Conservation (phyloP, 2,888 invertebrate genomes). For the Cartodere bifasciata region DNA sequence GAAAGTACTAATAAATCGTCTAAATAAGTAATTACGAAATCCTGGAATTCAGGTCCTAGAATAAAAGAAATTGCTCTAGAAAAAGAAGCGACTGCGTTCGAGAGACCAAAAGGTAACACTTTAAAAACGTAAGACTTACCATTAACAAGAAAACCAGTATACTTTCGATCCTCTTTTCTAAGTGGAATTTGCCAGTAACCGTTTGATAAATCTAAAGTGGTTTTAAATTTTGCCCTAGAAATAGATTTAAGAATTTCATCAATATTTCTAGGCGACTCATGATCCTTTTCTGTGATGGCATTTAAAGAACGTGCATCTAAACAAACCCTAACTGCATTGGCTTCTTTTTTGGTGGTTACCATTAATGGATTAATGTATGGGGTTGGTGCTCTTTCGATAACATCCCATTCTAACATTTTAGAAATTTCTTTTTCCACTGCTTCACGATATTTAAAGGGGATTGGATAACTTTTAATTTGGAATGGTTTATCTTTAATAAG, state of each 20-base stretch:
- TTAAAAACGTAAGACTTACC: conserved; percentile 20
- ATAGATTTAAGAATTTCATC: conserved; percentile 15
- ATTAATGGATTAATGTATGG: conserved; percentile 24
- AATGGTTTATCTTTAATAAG: conserved; percentile 15
- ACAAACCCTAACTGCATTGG: conserved; percentile 20
- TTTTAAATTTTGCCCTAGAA: conserved; percentile 9
- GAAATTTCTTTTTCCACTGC: conserved; percentile 19
- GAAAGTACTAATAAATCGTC: conserved; percentile 24
- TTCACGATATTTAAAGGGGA: conserved; percentile 19
- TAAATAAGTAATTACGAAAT: conserved; percentile 20
- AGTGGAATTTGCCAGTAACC: conserved; percentile 17
- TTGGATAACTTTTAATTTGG: conserved; percentile 18
- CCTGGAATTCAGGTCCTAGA: conserved; percentile 19
- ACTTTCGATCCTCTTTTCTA: conserved; percentile 11
- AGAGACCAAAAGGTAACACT: conserved; percentile 22
- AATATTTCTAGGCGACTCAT: conserved; percentile 17
- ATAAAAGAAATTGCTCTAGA: conserved; percentile 12
- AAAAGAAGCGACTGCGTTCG: conserved; percentile 17
- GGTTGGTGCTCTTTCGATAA: conserved; percentile 22
- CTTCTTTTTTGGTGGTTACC: conserved; percentile 22
- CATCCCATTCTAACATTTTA: conserved; percentile 20
- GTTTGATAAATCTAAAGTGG: conserved; percentile 12
- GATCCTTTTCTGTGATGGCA: conserved; percentile 20
- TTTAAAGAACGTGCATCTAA: conserved; percentile 24
- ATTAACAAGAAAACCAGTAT: conserved; percentile 15